Base-by-base conservation (phyloP, 1,140 invertebrate genomes). In the Ceratina japonica region DNA sequence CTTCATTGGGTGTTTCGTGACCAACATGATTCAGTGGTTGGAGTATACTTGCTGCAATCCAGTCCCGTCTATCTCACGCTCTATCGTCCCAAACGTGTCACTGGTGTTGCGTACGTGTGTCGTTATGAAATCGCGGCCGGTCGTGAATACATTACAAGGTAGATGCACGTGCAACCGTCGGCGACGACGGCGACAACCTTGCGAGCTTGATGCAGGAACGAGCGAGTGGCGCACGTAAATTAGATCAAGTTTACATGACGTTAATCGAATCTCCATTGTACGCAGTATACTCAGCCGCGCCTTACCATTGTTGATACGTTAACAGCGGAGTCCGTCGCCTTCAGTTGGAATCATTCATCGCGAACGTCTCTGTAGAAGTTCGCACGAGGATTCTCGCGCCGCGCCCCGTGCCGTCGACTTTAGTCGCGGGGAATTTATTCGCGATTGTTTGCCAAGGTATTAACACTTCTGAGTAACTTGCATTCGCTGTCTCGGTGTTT, bases 241-340 rank as follows among this genome's bases (percentile, higher is more conserved):
- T 82, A 79, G 54, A 86, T 77, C 78, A 84, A 81, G 71, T 77
- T 80, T 79, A 62, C 70, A 54, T 20, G 24, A 69, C 49, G 73
- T 73, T 80, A 75, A 80, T 80, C 73, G 78, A 80, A 80, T 80
- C 49, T 68, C 54, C 63, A 49, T 68, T 44, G 37, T 44, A 44
- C 10, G 37, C 10, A 44, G 37, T 44, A 44, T 8, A 68, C 78
- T 61, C 27, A 20, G 22, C n/a, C 63, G 12, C 54, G 37, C 64
- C 20, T 15, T 44, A 44, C 37, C 37, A 44, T 44, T 44, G 37
- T 44, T 44, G 37, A 44, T 44, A 44, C 44, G 27, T n/a, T 18
- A n/a, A n/a, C n/a, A 5, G n/a, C 37, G 18, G 20, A 37, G 20
- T 18, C 75, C 70, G 4, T 27, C 66, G 22, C 8, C n/a, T 22